Base-by-base conservation (phyloP, 2,888 invertebrate genomes). In the Autographa pulchrina region DNA sequence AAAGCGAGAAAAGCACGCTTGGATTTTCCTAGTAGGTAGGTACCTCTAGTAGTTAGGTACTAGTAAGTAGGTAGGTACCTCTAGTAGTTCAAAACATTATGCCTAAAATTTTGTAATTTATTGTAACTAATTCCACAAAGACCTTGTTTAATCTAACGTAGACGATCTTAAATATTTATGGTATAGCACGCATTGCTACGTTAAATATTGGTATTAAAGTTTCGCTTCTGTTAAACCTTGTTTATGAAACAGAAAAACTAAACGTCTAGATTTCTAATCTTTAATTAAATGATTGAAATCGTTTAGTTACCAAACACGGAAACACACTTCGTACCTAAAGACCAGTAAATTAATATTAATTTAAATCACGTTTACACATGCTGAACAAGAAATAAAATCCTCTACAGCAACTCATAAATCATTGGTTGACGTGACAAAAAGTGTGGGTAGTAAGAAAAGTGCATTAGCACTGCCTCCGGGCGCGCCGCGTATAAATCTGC, bases 401-500 rank as follows among this genome's bases (percentile, higher is more conserved):
- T 14, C 56, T 68, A 70, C 70, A 63, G 31, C 14, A 20, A 20
- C n/a, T 16, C 59, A 77, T 84, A 71, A 75, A 80, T 84, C 75
- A 80, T 77, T 64, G 69, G 69, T 79, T 77, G 75, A 74, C 70
- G 65, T 18, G 67, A 80, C 85, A 85, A 82, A 77, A 77, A 83
- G 68, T 70, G 62, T 35, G 65, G 65, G 67, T 65, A 74, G 74
- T 83, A 83, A 83, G 84, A 78, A 75, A 77, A 81, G 83, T 82
- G 83, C 84, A 86, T 85, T 84, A 85, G 82, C 72, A 81, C 82
- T 71, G 67, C 73, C 75, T 68, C 77, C 77, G 73, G 77, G 69
- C 65, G 66, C 65, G 70, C 71, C 67, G 62, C 67, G 74, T 68
- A 84, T 88, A 86, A 87, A 88, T 88, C 87, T 85, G 80, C 73